Evolutionary conservation across 2,113 vertebrate genomes (phyloP), one percentile per base, ranked within the genome.

Genomic region (Corvus hawaiiensis): DNA sequence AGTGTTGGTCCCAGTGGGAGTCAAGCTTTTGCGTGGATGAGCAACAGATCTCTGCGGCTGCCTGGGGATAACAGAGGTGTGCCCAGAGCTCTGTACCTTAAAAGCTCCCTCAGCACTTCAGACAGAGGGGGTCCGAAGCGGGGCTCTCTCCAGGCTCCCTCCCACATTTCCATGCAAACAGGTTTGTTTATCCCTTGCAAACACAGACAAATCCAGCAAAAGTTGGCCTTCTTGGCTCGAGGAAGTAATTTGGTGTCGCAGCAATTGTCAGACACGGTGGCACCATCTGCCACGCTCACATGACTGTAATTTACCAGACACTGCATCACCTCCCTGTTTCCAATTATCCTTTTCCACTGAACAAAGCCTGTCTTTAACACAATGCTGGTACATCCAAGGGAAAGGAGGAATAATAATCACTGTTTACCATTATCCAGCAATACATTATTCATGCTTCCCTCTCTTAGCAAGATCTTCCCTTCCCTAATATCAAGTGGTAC

Each of bases 391-490:
- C 59, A 69, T 76, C 80, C n/a, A 74, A 93, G 67, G 55, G 66
- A 87, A 86, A 67, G 93, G 74, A 94, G 77, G 92, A 86, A 83
- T 72, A 39, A 78, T 81, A 72, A 91, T 84, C 78, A 89, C 58
- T 96, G 71, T 96, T 97, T 97, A 88, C 94, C 94, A 72, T 96
- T 92, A 94, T 71, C 80, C 92, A 91, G 73, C 77, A 80, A 93
- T 92, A 75, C 92, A 96, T 97, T 93, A 97, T 97, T 97, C 96
- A 97, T 94, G 62, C 59, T 84, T 94, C 83, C 79, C 46, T 95
- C 78, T 13, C 12, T 84, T 27, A 78, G 71, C 71, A 91, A 92
- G 82, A 39, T 73, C 66, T 59, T 59, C 67, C 54, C 61, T 66
- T 63, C 59, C 73, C 54, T 54, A 27, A 32, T 68, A 76, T 78